phyloP scores from a whole-genome alignment of 2,113 vertebrate species.

The Crotalus tigris region DNA sequence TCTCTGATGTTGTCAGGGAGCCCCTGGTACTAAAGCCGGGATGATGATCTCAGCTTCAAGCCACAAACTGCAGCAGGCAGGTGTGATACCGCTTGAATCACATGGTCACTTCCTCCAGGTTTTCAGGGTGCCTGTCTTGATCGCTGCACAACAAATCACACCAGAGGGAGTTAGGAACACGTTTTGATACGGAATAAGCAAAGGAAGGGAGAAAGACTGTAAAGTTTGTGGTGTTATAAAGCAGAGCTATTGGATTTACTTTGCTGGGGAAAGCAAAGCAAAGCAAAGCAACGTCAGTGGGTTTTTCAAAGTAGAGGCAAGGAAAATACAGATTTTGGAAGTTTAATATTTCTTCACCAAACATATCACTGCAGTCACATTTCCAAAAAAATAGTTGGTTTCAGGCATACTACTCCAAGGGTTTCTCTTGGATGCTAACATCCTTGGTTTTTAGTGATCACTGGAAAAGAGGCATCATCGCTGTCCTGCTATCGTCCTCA shows the following conservation, averaged over 20 bases:
- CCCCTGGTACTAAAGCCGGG: neutral
- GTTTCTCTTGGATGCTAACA: neutral
- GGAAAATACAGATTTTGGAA: neutral
- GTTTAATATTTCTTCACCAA: neutral
- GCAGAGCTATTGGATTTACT: neutral
- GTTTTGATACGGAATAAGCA: neutral
- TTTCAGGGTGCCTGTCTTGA: neutral
- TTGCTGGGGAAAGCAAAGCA: neutral
- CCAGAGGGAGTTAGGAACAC: neutral
- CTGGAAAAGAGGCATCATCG: neutral
- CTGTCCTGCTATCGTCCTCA: too few species aligned
- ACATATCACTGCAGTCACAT: neutral
- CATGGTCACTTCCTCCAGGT: neutral
- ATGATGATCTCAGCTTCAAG: accelerated
- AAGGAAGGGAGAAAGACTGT: neutral
- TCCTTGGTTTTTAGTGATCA: neutral
- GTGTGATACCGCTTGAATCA: conserved; percentile 8
- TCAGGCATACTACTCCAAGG: neutral
- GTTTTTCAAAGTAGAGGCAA: conserved; percentile 1
- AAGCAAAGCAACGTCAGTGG: neutral
- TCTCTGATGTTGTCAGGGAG: neutral
- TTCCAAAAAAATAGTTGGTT: neutral
- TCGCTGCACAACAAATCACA: neutral
- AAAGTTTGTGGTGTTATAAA: neutral
- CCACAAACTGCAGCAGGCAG: neutral